Conservation (phyloP, 2,113 vertebrate species). For the Cochlearius cochlearius region DNA sequence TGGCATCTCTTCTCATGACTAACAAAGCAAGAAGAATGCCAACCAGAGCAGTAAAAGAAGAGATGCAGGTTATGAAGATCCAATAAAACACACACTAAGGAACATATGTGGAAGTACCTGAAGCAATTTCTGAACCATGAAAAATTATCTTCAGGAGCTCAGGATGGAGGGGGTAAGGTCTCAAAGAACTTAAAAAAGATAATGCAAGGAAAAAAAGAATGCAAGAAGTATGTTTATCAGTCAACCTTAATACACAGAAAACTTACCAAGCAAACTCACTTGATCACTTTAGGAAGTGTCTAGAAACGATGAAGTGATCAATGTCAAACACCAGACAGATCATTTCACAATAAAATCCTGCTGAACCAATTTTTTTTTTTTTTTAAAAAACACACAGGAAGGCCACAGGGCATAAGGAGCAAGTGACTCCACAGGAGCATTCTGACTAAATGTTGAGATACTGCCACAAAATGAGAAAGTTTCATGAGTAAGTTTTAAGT, state of each 20-base stretch:
- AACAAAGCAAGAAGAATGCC: not conserved
- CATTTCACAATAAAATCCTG: not conserved
- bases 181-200: not conserved
- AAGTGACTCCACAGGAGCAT: not conserved
- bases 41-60: not conserved
- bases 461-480: not conserved
- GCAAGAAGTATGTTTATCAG: not conserved
- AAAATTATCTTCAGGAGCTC: not conserved
- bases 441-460: not conserved
- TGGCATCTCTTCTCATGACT: not conserved
- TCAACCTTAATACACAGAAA: not conserved
- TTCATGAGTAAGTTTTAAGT: not conserved
- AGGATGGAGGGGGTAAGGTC: not conserved
- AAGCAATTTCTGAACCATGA: not conserved
- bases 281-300: not conserved
- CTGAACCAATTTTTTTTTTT: not conserved
- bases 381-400: not conserved
- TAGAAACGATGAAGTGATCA: not conserved
- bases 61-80: not conserved
- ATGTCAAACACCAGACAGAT: not conserved
- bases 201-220: not conserved
- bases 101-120: accelerated
- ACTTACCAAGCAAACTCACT: not conserved
- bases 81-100: not conserved
- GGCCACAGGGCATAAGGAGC: not conserved